A percentile compares a stretch with the other conserved stretches of the same genome.
Conservation (phyloP, 2,888 invertebrate species). For the Noctua janthina region DNA sequence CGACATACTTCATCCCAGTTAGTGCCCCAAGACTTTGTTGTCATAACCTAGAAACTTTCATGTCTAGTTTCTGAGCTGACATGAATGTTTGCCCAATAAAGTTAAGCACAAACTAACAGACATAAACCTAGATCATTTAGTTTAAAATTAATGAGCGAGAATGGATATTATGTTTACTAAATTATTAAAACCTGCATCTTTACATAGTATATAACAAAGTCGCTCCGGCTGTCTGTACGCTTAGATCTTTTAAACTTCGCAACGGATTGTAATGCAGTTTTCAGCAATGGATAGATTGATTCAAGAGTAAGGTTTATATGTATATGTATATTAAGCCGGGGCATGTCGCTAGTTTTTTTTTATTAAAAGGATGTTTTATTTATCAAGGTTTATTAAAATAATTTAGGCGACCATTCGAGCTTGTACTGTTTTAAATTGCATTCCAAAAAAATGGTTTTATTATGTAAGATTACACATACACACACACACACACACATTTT, state of each 20-base stretch:
- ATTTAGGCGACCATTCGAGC: background rate
- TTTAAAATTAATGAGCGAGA: conserved; percentile 39
- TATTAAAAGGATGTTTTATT: background rate
- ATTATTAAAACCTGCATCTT: background rate
- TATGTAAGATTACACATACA: no score
- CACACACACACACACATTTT: no score
- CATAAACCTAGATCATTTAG: conserved; percentile 29
- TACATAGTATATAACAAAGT: no score
- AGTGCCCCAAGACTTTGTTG: conserved; percentile 43
- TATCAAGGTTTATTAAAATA: background rate
- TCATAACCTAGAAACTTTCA: conserved; percentile 41
- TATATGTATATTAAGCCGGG: no score
- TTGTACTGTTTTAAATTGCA: background rate
- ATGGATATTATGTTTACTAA: background rate
- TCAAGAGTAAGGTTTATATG: no score
- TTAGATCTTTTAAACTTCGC: no score
- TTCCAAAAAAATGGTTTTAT: background rate
- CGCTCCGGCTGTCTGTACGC: no score
- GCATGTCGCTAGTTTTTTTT: no score
- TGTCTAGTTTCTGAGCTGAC: conserved; percentile 25
- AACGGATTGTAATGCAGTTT: no score
- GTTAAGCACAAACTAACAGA: conserved; percentile 10
- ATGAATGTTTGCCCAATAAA: conserved; percentile 31
- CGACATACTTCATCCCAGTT: conserved; percentile 42
- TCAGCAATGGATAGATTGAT: no score